Conservation (phyloP, 2,797 vertebrate species). For the Mycteria americana region DNA sequence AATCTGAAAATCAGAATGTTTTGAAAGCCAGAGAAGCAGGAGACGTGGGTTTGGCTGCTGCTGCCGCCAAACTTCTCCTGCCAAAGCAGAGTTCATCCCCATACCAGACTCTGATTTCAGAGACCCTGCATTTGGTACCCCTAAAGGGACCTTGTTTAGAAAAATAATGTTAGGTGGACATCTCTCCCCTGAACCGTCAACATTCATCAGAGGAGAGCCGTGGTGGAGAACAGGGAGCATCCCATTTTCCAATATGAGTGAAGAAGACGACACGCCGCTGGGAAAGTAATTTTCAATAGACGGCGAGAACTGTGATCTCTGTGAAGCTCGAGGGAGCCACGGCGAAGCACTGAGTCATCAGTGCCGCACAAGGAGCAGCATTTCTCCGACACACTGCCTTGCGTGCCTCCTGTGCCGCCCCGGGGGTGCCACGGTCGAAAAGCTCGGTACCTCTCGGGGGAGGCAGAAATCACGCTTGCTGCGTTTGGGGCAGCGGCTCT, state of each 20-base stretch:
- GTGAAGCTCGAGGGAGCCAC: fast-evolving
- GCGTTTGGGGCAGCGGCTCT: fast-evolving
- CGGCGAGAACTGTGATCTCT: background rate
- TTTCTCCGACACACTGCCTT: background rate
- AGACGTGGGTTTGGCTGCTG: background rate
- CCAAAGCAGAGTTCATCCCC: background rate
- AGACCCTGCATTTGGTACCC: background rate
- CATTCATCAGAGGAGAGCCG: fast-evolving
- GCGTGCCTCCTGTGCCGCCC: background rate
- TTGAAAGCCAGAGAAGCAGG: background rate
- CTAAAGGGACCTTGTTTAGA: background rate
- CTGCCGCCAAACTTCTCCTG: background rate
- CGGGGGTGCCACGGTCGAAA: fast-evolving
- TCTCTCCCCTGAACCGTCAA: background rate
- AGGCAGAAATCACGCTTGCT: background rate
- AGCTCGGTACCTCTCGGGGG: fast-evolving
- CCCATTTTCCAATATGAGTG: fast-evolving
- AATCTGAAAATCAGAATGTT: background rate
- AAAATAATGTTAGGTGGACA: fast-evolving
- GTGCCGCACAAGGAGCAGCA: background rate
- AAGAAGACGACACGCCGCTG: fast-evolving
- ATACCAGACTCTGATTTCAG: background rate
- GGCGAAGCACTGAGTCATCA: fast-evolving
- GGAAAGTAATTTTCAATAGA: fast-evolving
- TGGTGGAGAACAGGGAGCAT: background rate